These are phyloP conservation scores for Blennius ocellaris DNA, from an alignment of 2,113 vertebrate species.

Conservation along the genomic window DNA sequence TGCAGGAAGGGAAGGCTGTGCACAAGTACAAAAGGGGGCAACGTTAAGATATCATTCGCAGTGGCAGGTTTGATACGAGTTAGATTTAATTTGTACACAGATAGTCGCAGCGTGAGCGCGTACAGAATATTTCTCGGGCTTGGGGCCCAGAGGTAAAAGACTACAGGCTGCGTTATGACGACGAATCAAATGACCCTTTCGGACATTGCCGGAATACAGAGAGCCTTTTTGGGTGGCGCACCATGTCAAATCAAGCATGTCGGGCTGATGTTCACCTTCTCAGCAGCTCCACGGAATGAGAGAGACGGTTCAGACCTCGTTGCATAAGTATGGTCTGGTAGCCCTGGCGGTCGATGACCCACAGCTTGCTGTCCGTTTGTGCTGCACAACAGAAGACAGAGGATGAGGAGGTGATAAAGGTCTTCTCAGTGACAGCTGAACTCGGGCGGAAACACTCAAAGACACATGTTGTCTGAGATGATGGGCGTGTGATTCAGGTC, in stretches of 20 bases:
- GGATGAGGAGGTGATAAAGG: slow-evolving; percentile 32
- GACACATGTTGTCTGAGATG: slow-evolving; percentile 6
- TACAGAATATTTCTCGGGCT: not conserved
- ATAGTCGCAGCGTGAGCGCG: not conserved
- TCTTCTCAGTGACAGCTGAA: slow-evolving; percentile 18
- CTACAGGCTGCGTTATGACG: not conserved
- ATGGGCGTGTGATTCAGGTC: not conserved
- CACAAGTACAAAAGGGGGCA: slow-evolving; percentile 21
- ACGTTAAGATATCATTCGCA: not conserved
- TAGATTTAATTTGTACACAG: not conserved
- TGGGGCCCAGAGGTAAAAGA: not conserved
- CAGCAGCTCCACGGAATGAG: slow-evolving; percentile 76
- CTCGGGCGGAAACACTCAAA: slow-evolving; percentile 16
- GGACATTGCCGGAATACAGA: slow-evolving; percentile 27
- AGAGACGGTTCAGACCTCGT: slow-evolving; percentile 64
- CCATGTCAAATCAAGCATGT: slow-evolving; percentile 16
- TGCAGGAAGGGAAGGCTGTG: slow-evolving; percentile 81
- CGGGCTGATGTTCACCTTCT: slow-evolving; percentile 69
- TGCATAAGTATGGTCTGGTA: slow-evolving; percentile 80
- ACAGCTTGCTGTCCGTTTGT: slow-evolving; percentile 76
- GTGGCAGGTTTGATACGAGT: not conserved
- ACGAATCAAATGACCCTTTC: slow-evolving; percentile 3
- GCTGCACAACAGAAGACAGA: slow-evolving; percentile 70
- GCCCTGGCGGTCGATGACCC: slow-evolving; percentile 80
- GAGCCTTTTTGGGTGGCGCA: not conserved